Evolutionary conservation across 2,113 vertebrate genomes (phyloP), one percentile per base, ranked within the genome.

Genomic region (Oreochromis aureus): DNA sequence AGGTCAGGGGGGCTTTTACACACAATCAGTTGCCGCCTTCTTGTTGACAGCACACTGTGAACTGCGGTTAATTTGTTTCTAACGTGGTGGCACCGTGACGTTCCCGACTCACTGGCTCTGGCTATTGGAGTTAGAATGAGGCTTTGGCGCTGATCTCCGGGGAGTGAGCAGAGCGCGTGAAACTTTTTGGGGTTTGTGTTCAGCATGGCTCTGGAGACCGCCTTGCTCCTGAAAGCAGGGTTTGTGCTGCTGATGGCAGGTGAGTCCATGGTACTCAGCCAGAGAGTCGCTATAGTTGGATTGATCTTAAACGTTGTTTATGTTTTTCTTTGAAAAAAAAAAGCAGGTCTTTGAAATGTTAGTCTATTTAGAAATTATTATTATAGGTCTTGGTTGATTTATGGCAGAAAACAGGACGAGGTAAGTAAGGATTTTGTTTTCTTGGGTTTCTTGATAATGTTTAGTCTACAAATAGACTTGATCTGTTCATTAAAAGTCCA

Each of bases 161-260:
- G 53, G 66, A 71, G 83, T 80, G 80, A 81, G 73, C 56, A 18
- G 76, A 10, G 66, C 2, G 44, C 4, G 58, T 16, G 18, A 58
- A 51, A 39, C 22, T 27, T 24, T 30, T 41, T 39, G 81, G 56
- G 27, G 83, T 56, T 44, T 48, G 81, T 12, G 5, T 12, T 44
- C 55, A 63, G 24, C 66, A 95, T 96, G 94, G 90, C 84, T 83
- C 30, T 4, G 87, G 82, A 81, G 73, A 78, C 66, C 8, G 6
- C 19, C 11, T 59, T 71, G 6, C 53, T 94, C 48, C 85, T 93
- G n/a, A 89, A 18, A 83, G 90, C 87, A 6, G 89, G 86, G 36
- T 82, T 95, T 18, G 36, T 93, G 89, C 44, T 95, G 87, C 30
- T 91, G 53, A 27, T 93, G 27, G 82, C 91, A 85, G 94, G 95